phyloP scores from a whole-genome alignment of 2,113 vertebrate species.

The Leucopsar rothschildi region DNA sequence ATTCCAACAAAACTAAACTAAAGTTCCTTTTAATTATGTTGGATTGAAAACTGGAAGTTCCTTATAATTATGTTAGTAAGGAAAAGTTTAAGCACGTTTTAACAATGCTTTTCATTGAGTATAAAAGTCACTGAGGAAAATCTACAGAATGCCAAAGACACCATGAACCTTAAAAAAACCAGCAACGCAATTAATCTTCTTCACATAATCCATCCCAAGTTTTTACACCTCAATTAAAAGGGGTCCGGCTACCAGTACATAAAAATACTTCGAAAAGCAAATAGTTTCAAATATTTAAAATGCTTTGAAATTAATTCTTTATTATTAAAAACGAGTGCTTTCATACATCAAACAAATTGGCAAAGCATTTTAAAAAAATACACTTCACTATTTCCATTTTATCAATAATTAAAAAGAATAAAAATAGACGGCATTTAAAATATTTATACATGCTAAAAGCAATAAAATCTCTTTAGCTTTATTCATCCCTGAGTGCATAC shows the following conservation, averaged over 20 bases:
- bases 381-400: neutral
- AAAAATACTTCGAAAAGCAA: neutral
- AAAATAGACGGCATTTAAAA: conserved; percentile 1
- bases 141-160: neutral
- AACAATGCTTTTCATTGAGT: neutral
- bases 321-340: neutral
- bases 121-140: neutral
- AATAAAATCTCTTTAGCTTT: neutral
- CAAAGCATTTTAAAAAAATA: neutral
- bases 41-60: neutral
- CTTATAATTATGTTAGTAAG: neutral
- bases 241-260: neutral
- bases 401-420: neutral
- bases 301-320: neutral
- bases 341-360: neutral
- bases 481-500: conserved; percentile 85
- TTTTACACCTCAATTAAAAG: neutral
- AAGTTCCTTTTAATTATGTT: neutral
- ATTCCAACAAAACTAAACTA: neutral
- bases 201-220: neutral
- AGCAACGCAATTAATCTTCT: neutral
- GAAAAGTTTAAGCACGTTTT: neutral
- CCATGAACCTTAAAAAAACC: accelerated
- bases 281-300: neutral
- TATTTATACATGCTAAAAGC: neutral